Evolutionary conservation across 2,888 invertebrate species (phyloP), one percentile per base, ranked within the genome.

Genomic region (Camponotus fellah): DNA sequence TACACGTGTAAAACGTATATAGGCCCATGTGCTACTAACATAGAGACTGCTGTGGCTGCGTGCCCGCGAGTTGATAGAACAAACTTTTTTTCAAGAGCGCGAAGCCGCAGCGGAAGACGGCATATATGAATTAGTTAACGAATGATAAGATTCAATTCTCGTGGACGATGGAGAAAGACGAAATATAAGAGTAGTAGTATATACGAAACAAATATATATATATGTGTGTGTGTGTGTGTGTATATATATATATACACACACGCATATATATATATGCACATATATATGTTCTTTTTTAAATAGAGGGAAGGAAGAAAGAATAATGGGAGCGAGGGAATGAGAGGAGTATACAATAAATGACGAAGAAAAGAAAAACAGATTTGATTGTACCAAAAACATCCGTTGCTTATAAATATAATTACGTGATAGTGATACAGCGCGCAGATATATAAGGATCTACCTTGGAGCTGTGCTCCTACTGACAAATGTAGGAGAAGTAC

Each of bases 311-410:
- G 79, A 86, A n/a, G 87, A 88, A 87, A 86, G 83, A 90, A 87
- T 79, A 71, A 69, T 77, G 88, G 85, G 87, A 91, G 86, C 82
- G 87, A 89, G 88, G 89, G 88, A 83, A 91, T 85, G 87, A 89
- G 88, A 91, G 88, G 89, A 92, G 87, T 92, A 93, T 92, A 93
- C 91, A 93, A 93, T 93, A 91, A 91, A 91, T 90, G 83, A 88
- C 90, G 90, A 91, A 90, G 88, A 90, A 32, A 60, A n/a, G n/a
- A 46, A 46, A 77, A 40, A 53, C 14, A 56, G 53, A 92, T 91
- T 93, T 93, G 94, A 94, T 93, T 94, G 94, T 94, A 94, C 94
- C 94, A 94, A 94, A 77, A 94, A 94, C 94, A 94, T 94, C 92
- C 93, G 93, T 94, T 94, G 94, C 94, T 94, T 94, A 95, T 94